Evolutionary conservation across 2,797 vertebrate species (phyloP), one percentile per base, ranked within the genome.

Genomic region (Alosa sapidissima): DNA sequence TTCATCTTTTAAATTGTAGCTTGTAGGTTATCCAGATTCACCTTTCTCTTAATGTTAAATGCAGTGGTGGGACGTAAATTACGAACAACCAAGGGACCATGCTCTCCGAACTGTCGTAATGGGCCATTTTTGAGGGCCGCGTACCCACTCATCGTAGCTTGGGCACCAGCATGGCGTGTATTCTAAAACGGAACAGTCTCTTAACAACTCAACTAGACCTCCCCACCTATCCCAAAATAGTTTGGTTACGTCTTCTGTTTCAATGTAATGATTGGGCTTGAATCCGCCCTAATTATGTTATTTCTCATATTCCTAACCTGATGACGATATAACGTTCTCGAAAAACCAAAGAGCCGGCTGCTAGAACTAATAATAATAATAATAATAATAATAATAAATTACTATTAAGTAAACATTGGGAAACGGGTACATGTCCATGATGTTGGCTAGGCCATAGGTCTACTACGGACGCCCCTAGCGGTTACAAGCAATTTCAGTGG

Each of bases 121-220:
- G 85, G 85, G 87, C 54, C 89, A 88, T 89, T 87, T 89, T 89
- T 89, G 87, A 82, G 85, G 83, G 72, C 19, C 72, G 51, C 58
- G 6, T 24, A 60, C 58, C 3, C 21, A 60, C 55, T 60, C 55
- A 1, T 60, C 55, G n/a, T 24, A 21, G 55, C 21, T 58, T 58
- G 58, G 21, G n/a, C 6, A 24, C n/a, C n/a, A 6, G 58, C 21
- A 6, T 60, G 41, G 41, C 41, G 41, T 41, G 41, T n/a, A n/a
- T n/a, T n/a, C n/a, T n/a, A n/a, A n/a, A n/a, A 41, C 41, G 3
- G 41, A 41, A 41, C 41, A 3, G 41, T 3, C 41, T 41, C n/a
- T 41, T 41, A 3, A 1, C 41, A 41, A n/a, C n/a, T 41, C 41
- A 41, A 1, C 41, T 41, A 2, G 41, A 41, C 41, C 41, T 41